Evolutionary conservation across 2,113 vertebrate species (phyloP).

Genomic region (Litocranius walleri): DNA sequence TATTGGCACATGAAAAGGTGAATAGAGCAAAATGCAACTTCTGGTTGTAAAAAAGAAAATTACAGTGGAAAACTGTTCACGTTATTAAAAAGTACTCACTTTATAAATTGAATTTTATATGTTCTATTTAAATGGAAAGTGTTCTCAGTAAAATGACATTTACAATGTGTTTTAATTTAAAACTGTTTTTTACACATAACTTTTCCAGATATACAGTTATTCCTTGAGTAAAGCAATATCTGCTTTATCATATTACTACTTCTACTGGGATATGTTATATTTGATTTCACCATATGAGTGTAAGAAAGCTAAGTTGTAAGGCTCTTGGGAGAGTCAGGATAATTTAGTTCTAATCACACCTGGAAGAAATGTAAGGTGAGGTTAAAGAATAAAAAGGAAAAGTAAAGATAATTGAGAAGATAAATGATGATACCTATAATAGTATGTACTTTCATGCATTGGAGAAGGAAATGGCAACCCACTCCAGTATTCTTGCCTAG

Average conservation of each 20-base stretch:
- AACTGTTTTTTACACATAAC: neutral
- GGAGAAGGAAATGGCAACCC: too few relatives aligned
- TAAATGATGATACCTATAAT: neutral
- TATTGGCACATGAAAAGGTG: neutral
- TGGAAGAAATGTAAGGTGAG: neutral
- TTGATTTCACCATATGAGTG: neutral
- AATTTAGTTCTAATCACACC: neutral
- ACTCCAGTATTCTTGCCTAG: too few relatives aligned
- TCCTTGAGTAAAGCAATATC: neutral
- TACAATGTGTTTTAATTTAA: conserved; percentile 42
- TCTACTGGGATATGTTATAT: neutral
- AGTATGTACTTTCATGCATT: neutral
- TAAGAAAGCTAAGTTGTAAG: neutral
- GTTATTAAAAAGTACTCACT: conserved; percentile 4
- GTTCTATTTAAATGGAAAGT: neutral
- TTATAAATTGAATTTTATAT: neutral
- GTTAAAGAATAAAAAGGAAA: neutral
- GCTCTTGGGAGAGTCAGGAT: neutral
- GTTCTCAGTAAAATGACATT: conserved; percentile 18
- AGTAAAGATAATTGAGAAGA: neutral
- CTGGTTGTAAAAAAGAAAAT: neutral
- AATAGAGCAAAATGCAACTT: neutral
- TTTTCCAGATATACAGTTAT: neutral
- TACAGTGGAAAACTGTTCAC: neutral
- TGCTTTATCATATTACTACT: neutral